Evolutionary conservation across 2,797 vertebrate genomes (phyloP).

Genomic region (Xiphorhynchus erythropygius): DNA sequence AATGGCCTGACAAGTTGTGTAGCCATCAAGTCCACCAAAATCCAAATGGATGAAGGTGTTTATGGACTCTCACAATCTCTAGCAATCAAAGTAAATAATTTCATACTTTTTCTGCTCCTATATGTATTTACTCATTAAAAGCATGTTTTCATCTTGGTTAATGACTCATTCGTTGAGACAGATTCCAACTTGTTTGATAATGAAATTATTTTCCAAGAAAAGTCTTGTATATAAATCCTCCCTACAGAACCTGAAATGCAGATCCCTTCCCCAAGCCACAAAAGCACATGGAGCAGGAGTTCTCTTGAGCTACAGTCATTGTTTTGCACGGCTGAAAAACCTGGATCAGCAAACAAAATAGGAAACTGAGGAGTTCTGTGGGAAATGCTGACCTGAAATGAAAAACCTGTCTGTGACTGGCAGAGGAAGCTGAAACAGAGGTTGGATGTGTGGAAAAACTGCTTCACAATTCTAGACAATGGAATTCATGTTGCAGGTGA

Average conservation of each 20-base stretch:
- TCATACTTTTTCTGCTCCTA: not conserved
- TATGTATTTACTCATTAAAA: not conserved
- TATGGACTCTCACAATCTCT: not conserved
- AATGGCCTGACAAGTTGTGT: not conserved
- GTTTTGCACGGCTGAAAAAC: not conserved
- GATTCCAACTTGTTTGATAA: not conserved
- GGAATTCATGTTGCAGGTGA: not conserved
- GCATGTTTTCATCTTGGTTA: not conserved
- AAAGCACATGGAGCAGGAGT: not conserved
- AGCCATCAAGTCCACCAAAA: not conserved
- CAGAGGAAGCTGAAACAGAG: not conserved
- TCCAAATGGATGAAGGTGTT: not conserved
- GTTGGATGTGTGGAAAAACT: not conserved
- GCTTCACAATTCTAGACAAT: not conserved
- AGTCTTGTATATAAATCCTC: not conserved
- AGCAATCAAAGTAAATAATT: not conserved
- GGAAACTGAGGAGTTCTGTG: not conserved
- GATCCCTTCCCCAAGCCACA: not conserved
- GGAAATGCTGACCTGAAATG: not conserved
- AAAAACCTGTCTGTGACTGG: not conserved
- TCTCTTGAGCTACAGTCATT: not conserved
- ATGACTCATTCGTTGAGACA: not conserved
- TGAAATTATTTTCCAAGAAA: slow-evolving; percentile 10
- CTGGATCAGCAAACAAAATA: not conserved
- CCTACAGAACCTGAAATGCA: not conserved